Percentiles rank a stretch among this genome's conserved stretches.
phyloP scores from a whole-genome alignment of 1,140 invertebrate genomes.

The Venturia canescens region DNA sequence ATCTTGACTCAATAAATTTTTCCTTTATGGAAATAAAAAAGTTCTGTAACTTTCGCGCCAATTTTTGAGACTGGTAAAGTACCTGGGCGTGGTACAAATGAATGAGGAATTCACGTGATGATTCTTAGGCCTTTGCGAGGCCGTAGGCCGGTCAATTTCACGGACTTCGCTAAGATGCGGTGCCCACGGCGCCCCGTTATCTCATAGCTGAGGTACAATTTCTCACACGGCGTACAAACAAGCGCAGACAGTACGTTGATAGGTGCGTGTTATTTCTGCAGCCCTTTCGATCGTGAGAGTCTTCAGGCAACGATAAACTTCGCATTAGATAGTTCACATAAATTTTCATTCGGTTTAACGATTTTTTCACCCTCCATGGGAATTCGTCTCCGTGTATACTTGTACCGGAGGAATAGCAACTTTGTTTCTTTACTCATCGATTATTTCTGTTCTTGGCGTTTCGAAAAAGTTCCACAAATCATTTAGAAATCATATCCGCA shows the following conservation, averaged over 20 bases:
- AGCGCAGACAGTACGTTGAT: not conserved
- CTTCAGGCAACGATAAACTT: slow-evolving; percentile 60
- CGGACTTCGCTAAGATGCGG: slow-evolving; percentile 56
- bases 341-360: not conserved
- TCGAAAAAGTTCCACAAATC: too few relatives aligned
- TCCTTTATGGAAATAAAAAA: too few relatives aligned
- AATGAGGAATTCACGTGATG: slow-evolving; percentile 22
- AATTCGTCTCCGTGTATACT: too few relatives aligned
- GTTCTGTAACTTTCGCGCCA: not conserved
- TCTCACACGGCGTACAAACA: not conserved
- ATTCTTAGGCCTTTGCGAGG: slow-evolving; percentile 51
- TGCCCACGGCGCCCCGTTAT: slow-evolving; percentile 44
- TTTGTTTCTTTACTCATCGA: too few relatives aligned
- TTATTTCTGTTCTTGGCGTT: too few relatives aligned
- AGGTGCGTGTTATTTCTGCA: slow-evolving; percentile 35
- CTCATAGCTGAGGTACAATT: slow-evolving; percentile 8
- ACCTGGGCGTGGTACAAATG: slow-evolving; percentile 16
- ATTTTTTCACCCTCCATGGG: not conserved
- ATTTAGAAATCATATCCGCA: too few relatives aligned
- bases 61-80: not conserved
- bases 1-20: too few relatives aligned
- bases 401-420: too few relatives aligned
- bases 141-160: slow-evolving; percentile 58
- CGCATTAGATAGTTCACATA: slow-evolving; percentile 58
- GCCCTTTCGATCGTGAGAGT: slow-evolving; percentile 58